Evolutionary conservation across 2,888 invertebrate genomes (phyloP).

Genomic region (Ornithoptera priamus): DNA sequence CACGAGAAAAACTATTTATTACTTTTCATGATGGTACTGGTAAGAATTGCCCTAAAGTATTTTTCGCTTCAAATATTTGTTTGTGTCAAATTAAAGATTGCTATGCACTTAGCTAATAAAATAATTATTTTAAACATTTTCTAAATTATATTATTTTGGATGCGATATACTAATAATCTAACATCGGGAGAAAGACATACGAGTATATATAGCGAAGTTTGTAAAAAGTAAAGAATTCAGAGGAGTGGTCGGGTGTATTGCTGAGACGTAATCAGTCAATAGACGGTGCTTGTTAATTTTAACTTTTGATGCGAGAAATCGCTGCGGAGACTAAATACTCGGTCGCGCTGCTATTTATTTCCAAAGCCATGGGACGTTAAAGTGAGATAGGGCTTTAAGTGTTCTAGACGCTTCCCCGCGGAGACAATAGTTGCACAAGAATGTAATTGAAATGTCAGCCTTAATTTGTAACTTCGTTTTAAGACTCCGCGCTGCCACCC

Average conservation of each 20-base stretch:
- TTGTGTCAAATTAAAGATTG: too few species aligned
- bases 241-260: neutral
- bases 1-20: too few species aligned
- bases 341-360: constrained; percentile 28
- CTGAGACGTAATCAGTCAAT: constrained; percentile 4
- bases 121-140: too few species aligned
- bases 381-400: constrained; percentile 31
- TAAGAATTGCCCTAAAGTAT: too few species aligned
- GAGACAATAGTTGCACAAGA: constrained; percentile 70
- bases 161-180: too few species aligned
- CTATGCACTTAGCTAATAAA: too few species aligned
- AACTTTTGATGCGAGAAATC: constrained; percentile 24
- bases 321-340: constrained; percentile 28
- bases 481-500: constrained; percentile 44
- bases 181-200: too few species aligned
- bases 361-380: constrained; percentile 30
- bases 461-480: constrained; percentile 69
- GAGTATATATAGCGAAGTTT: too few species aligned
- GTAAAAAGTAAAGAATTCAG: too few species aligned
- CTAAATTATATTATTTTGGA: too few species aligned
- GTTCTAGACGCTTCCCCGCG: constrained; percentile 38
- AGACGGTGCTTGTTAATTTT: constrained; percentile 24
- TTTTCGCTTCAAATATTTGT: too few species aligned
- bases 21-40: too few species aligned
- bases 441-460: constrained; percentile 75